Conservation (phyloP, 2,888 invertebrate species). For the Hofmannophila pseudospretella region DNA sequence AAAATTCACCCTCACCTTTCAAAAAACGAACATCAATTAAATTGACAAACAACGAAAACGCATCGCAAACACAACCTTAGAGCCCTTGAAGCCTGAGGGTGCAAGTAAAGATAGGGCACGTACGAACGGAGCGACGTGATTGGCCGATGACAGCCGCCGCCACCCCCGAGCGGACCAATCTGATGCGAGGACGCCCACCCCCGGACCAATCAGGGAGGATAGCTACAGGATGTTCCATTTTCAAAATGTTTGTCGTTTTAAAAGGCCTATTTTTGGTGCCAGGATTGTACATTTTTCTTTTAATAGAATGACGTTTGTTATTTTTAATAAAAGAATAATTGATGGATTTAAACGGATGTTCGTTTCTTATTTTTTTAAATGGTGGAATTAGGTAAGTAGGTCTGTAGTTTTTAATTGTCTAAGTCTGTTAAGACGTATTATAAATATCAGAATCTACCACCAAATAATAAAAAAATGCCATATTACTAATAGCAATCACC, state of each 20-base stretch:
- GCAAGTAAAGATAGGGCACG: slow-evolving; percentile 65
- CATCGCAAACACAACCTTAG: slow-evolving; percentile 67
- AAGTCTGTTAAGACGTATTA: no score
- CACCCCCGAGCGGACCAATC: slow-evolving; percentile 33
- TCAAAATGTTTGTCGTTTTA: slow-evolving; percentile 27
- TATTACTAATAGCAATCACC: no score
- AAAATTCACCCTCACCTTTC: slow-evolving; percentile 25
- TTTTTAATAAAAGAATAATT: no score
- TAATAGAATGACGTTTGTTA: no score
- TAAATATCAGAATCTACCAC: no score
- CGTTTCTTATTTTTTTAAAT: no score
- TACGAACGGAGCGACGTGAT: slow-evolving; percentile 36
- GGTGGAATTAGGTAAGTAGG: no score
- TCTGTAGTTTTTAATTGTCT: no score
- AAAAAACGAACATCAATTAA: slow-evolving; percentile 65
- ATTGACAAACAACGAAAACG: slow-evolving; percentile 70
- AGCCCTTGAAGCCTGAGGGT: slow-evolving; percentile 54
- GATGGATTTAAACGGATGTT: no score
- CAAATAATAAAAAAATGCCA: no score
- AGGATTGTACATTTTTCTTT: slow-evolving; percentile 14
- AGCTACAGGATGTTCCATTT: slow-evolving; percentile 32
- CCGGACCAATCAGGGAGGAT: slow-evolving; percentile 42
- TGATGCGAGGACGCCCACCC: slow-evolving; percentile 34
- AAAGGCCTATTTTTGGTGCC: slow-evolving; percentile 15
- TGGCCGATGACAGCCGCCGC: slow-evolving; percentile 34